A percentile compares a stretch with the other conserved stretches of the same genome.
Conservation (phyloP, 23 tunicate genomes). For the Aplidium turbinatum region DNA sequence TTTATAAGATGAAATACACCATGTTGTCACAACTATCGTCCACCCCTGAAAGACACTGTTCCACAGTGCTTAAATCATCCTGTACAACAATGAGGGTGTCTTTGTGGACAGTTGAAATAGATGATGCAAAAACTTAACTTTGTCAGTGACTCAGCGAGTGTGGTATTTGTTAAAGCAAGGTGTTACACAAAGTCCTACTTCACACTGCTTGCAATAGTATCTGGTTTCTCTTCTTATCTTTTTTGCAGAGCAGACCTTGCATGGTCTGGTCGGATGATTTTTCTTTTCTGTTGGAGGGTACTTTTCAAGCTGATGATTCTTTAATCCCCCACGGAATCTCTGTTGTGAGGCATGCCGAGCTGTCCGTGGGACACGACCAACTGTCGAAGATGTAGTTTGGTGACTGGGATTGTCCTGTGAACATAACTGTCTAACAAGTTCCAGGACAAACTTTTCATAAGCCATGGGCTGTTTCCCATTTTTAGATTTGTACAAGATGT, state of each 20-base stretch:
- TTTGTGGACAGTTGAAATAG: too few species aligned
- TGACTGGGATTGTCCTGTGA: conserved; percentile 4
- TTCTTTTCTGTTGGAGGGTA: conserved; percentile 28
- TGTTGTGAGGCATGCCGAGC: conserved; percentile 15
- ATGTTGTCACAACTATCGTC: too few species aligned
- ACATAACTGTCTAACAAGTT: conserved; percentile 14
- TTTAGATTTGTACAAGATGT: conserved; percentile 24
- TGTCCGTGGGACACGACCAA: conserved; percentile 12
- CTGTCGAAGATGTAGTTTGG: conserved; percentile 9
- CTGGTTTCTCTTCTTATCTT: conserved; percentile 19
- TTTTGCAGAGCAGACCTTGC: conserved; percentile 8
- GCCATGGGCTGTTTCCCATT: conserved; percentile 5
- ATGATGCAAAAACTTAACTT: too few species aligned
- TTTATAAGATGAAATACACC: too few species aligned
- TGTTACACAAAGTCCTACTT: neutral
- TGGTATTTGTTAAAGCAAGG: conserved; percentile 33
- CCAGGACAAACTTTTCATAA: conserved; percentile 3
- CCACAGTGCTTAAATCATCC: too few species aligned
- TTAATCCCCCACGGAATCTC: conserved; percentile 32
- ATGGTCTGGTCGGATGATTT: conserved; percentile 19
- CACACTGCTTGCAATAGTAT: conserved; percentile 26
- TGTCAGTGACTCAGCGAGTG: too few species aligned
- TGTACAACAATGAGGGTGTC: too few species aligned
- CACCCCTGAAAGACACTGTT: too few species aligned
- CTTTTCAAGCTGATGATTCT: conserved; percentile 17